phyloP scores from a whole-genome alignment of 2,113 vertebrate species.

The Calonectris borealis region DNA sequence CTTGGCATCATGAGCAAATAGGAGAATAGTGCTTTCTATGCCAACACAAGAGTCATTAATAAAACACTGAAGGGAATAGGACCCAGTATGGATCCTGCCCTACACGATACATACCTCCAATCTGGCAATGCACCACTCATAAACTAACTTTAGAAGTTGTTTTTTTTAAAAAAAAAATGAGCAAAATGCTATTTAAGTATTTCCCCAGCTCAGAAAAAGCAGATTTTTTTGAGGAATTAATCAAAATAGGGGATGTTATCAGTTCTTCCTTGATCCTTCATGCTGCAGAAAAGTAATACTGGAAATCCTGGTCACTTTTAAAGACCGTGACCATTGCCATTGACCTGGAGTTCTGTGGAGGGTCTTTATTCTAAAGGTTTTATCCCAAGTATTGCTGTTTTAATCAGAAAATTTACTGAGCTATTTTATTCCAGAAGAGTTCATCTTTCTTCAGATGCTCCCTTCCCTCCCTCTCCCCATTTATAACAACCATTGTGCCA shows the following conservation, averaged over 20 bases:
- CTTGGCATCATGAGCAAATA: background rate
- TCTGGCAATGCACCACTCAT: background rate
- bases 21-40: background rate
- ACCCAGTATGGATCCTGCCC: background rate
- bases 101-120: too few relatives aligned
- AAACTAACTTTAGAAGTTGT: background rate
- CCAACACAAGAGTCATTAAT: background rate
- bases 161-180: too few relatives aligned
- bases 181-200: background rate
- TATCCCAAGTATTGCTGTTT: background rate
- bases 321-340: background rate
- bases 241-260: background rate
- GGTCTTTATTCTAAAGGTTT: background rate
- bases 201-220: background rate
- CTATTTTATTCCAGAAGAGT: background rate
- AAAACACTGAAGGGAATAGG: background rate
- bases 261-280: background rate
- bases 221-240: background rate
- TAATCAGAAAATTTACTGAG: background rate
- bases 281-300: background rate
- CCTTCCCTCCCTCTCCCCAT: background rate
- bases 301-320: background rate
- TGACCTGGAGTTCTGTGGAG: background rate
- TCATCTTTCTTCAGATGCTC: background rate
- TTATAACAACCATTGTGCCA: background rate